Base-by-base conservation (phyloP, 2,797 vertebrate genomes). In the Phyllotis vaccarum region DNA sequence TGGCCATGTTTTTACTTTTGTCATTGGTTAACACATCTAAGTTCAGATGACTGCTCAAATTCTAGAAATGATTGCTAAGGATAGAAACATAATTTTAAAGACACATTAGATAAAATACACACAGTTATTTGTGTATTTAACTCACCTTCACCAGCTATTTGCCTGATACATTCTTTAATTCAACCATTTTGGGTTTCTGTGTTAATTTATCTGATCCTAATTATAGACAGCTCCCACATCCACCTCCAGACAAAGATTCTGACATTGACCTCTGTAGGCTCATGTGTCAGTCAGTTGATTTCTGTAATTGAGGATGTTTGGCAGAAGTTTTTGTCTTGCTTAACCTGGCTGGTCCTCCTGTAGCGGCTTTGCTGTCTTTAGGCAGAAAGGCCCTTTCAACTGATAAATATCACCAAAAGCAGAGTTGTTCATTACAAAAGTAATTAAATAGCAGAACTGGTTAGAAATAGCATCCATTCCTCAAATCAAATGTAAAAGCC, bases 401-500 rank as follows among this genome's bases (percentile, higher is more conserved):
- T 94, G 97, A 97, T 95, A 97, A 97, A 96, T 86, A 97, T 96
- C 90, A 95, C 24, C 87, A 66, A 91, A 89, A 95, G 93, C 37
- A 87, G 96, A 96, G 93, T 52, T 29, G 54, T 12, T 49, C 97
- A 92, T 96, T 96, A 97, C 91, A 70, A 95, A 97, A 98, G 97
- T 97, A 98, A 98, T 98, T 98, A 98, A 98, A 98, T 96, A 96
- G 96, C 93, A 97, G 97, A 90, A 98, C 75, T 88, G 97, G 98
- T 95, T 95, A 98, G 98, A 98, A 98, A 98, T 97, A 97, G 97
- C 95, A 97, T 98, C 97, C 97, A 90, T 98, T 98, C 98, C 98
- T 98, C 87, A 98, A 98, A 98, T 98, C 98, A 98, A 98, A 98
- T 98, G 98, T 98, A 98, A 98, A 98, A 98, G 97, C 98, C 98